A percentile compares a stretch with the other conserved stretches of the same genome.
Evolutionary conservation across 2,888 invertebrate species (phyloP).

Genomic region (Cataglyphis rosenhaueri): DNA sequence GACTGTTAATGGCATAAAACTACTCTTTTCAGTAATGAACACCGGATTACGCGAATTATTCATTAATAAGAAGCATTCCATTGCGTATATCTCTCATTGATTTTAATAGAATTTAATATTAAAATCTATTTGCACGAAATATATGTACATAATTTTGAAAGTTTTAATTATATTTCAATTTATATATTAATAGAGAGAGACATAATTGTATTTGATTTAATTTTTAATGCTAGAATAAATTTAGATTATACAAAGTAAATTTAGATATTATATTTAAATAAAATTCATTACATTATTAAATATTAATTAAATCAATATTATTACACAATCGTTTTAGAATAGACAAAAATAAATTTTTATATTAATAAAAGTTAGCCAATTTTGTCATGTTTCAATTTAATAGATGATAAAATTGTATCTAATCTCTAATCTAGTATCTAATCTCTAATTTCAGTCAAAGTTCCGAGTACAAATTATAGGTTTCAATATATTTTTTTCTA

Average conservation of each 20-base stretch:
- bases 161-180: neutral
- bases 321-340: constrained; percentile 9
- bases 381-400: neutral
- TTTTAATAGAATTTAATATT: neutral
- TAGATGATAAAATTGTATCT: neutral
- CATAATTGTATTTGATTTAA: constrained; percentile 14
- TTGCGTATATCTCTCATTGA: neutral
- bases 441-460: neutral
- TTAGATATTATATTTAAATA: neutral
- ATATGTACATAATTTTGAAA: neutral
- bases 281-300: constrained; percentile 6
- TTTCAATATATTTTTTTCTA: neutral
- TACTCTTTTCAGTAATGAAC: constrained; percentile 46
- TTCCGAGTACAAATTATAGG: neutral
- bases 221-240: neutral
- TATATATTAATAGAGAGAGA: neutral
- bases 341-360: neutral
- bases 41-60: constrained; percentile 13
- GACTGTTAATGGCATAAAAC: constrained; percentile 37
- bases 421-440: neutral
- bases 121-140: neutral
- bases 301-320: constrained; percentile 11
- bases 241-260: constrained; percentile 1
- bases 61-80: constrained; percentile 6
- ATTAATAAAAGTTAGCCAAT: neutral